These are phyloP conservation scores for Trachythela sp. DNA, from an alignment of 64 coral and sea anemone species.

Conservation along the genomic window DNA sequence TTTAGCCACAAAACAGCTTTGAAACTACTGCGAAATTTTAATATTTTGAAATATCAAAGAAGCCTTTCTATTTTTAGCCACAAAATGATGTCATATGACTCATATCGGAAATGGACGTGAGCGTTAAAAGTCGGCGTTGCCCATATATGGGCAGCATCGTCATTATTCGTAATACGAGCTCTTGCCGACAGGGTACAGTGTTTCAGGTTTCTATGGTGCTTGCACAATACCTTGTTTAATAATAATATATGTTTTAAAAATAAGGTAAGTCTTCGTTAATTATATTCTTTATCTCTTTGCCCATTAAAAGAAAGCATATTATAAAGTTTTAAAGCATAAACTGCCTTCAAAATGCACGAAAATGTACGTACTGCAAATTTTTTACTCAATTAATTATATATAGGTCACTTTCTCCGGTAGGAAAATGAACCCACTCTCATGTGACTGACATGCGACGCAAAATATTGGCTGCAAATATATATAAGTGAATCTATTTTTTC, in stretches of 20 bases:
- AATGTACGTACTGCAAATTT: too few relatives aligned
- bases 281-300: too few relatives aligned
- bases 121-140: background rate
- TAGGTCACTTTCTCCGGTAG: background rate
- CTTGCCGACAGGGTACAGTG: background rate
- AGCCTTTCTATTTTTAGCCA: background rate
- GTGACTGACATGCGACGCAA: background rate
- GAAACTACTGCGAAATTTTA: background rate
- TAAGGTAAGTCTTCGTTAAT: too few relatives aligned
- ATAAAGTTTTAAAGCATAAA: too few relatives aligned
- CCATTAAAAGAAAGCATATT: too few relatives aligned
- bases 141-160: background rate
- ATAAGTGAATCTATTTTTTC: background rate
- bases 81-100: constrained; percentile 24
- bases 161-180: background rate
- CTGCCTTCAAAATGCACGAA: too few relatives aligned
- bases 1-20: background rate
- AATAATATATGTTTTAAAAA: too few relatives aligned
- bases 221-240: too few relatives aligned
- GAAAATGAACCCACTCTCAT: background rate
- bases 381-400: too few relatives aligned
- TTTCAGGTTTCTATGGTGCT: too few relatives aligned
- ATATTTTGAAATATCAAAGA: background rate
- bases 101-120: background rate
- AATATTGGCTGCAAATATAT: too few relatives aligned